Percentiles rank a stretch among this genome's conserved stretches.
phyloP scores from a whole-genome alignment of 2,797 vertebrate species.

The Phoebastria nigripes region DNA sequence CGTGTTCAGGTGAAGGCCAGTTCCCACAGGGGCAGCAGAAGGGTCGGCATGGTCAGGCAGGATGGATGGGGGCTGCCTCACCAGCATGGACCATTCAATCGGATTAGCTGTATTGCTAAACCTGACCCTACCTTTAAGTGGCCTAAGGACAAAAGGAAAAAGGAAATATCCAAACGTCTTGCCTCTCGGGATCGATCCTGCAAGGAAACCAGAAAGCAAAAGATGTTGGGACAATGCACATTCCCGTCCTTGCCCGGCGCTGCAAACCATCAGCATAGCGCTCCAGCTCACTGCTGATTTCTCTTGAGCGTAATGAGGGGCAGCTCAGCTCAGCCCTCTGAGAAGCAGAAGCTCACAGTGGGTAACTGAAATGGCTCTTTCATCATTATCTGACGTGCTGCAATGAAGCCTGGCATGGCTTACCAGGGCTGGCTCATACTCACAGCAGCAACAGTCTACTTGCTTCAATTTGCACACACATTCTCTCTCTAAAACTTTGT shows the following conservation, averaged over 20 bases:
- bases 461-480: neutral
- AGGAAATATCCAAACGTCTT: neutral
- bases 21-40: neutral
- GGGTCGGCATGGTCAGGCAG: neutral
- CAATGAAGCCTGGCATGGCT: neutral
- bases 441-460: neutral
- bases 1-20: rapidly evolving
- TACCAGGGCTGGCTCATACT: neutral
- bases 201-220: neutral
- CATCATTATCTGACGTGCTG: neutral
- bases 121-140: neutral
- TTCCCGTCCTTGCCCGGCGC: rapidly evolving
- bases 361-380: neutral
- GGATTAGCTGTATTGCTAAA: neutral
- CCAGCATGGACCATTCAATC: rapidly evolving
- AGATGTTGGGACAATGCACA: rapidly evolving
- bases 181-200: rapidly evolving
- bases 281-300: neutral
- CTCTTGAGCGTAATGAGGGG: neutral
- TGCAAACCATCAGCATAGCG: rapidly evolving
- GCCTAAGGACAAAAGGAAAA: neutral
- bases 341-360: neutral
- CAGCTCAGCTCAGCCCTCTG: neutral
- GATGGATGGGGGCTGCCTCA: neutral
- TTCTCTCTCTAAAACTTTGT: neutral